Base-by-base conservation (phyloP, 2,113 vertebrate species). In the Condylura cristata region DNA sequence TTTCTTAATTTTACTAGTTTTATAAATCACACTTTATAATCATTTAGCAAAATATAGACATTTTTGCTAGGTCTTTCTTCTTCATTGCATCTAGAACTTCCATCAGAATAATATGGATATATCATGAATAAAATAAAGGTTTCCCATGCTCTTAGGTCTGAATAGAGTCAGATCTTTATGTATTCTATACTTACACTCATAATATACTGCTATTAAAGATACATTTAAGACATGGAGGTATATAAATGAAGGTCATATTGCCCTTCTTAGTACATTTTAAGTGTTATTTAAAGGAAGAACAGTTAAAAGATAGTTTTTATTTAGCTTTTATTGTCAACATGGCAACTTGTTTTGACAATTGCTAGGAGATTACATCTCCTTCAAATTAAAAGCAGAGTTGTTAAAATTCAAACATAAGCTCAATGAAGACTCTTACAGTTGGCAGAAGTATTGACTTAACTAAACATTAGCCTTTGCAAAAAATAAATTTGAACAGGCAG, bases 401-500 rank as follows among this genome's bases (percentile, higher is more conserved):
- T 28, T 84, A 28, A 91, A 88, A 89, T 86, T 91, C 56, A 95
- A 93, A 71, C 85, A 83, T 34, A 86, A 91, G 32, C 60, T 94
- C 39, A 56, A 18, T 71, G 70, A 86, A 93, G 41, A 24, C 46
- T 87, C 44, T 75, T 95, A 79, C 12, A 94, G 86, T 44, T 95
- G 89, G 68, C 92, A 93, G 58, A 94, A 85, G 24, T 83, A 79
- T 80, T 83, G 48, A 93, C 46, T 95, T 91, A 86, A 80, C 53
- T 87, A 86, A 96, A 88, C 87, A 90, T 90, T 94, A 93, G 48
- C 65, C 76, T 61, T 91, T 87, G 87, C n/a, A 93, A 94, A 56
- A 56, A 96, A 86, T 94, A 91, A 93, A 96, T 96, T 90, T 97
- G 91, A 86, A 96, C 95, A 97, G 90, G 14, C 92, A 97, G 87